Conservation (phyloP, 2,113 vertebrate genomes). For the Ia io region DNA sequence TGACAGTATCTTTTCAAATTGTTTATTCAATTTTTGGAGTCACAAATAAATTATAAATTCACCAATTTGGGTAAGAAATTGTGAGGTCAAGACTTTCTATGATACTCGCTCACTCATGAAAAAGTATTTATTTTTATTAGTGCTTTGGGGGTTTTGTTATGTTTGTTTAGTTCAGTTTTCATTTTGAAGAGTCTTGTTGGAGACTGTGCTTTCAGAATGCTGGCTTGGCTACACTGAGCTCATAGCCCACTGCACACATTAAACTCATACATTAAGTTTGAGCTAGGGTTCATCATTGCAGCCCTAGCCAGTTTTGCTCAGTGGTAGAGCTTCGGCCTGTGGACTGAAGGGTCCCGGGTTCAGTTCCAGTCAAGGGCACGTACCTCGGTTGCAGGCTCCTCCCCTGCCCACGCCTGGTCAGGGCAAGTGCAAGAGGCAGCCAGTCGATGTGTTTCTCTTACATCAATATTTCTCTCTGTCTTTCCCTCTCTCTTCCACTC, state of each 20-base stretch:
- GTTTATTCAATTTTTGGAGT: constrained; percentile 3
- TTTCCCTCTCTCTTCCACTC: no score
- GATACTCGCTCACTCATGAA: background rate
- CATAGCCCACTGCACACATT: rapidly evolving
- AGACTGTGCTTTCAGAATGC: background rate
- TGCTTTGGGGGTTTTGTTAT: background rate
- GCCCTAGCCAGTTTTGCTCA: no score
- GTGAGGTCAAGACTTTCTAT: background rate
- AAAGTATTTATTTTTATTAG: background rate
- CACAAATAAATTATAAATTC: constrained; percentile 15
- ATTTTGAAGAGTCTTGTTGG: background rate
- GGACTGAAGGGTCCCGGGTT: no score
- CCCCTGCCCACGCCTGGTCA: no score
- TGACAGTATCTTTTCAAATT: background rate
- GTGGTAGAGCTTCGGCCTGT: no score
- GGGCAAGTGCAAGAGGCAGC: no score
- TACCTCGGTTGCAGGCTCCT: no score
- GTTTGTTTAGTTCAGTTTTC: background rate
- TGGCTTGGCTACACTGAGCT: background rate
- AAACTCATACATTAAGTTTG: rapidly evolving
- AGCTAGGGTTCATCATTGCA: no score
- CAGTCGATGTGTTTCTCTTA: no score
- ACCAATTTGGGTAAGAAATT: background rate
- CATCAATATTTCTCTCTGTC: no score
- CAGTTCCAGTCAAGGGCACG: no score